These are phyloP conservation scores for Camponotus floridanus DNA, from an alignment of 1,140 invertebrate species.

Conservation along the genomic window DNA sequence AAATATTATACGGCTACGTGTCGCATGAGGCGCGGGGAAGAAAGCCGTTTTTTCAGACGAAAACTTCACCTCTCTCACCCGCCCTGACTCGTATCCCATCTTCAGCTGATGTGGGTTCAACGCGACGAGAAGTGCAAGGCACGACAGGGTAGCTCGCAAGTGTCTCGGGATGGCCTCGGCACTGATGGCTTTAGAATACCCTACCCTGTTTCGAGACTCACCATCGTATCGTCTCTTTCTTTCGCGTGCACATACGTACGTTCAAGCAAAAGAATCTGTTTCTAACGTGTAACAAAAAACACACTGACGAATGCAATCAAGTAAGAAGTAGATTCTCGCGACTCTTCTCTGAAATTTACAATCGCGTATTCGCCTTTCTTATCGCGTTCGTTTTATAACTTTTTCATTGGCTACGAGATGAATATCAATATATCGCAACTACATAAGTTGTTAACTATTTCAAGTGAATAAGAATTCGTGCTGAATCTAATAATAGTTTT, in stretches of 20 bases:
- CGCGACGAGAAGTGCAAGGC: constrained; percentile 40
- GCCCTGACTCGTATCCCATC: neutral
- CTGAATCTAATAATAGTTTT: neutral
- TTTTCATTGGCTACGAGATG: constrained; percentile 13
- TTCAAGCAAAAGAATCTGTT: constrained; percentile 31
- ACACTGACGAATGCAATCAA: constrained; percentile 69
- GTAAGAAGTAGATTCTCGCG: constrained; percentile 61
- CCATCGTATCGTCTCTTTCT: neutral
- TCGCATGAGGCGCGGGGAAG: neutral
- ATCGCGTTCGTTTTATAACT: constrained; percentile 12
- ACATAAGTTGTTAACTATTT: neutral
- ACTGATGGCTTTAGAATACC: constrained; percentile 52
- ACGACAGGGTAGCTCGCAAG: constrained; percentile 64
- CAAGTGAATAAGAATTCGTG: neutral
- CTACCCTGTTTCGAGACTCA: constrained; percentile 3
- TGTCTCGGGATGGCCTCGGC: constrained; percentile 57
- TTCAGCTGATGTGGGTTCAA: constrained; percentile 23
- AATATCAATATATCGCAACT: neutral
- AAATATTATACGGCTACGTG: constrained; percentile 76
- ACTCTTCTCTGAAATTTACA: constrained; percentile 1
- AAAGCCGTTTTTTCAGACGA: constrained; percentile 55
- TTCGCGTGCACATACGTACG: neutral
- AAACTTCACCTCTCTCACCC: constrained; percentile 39
- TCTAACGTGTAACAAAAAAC: constrained; percentile 54
- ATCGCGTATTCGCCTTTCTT: neutral